These are phyloP conservation scores for Lordiphosa stackelbergi DNA, from an alignment of 1,140 invertebrate species.

Conservation along the genomic window DNA sequence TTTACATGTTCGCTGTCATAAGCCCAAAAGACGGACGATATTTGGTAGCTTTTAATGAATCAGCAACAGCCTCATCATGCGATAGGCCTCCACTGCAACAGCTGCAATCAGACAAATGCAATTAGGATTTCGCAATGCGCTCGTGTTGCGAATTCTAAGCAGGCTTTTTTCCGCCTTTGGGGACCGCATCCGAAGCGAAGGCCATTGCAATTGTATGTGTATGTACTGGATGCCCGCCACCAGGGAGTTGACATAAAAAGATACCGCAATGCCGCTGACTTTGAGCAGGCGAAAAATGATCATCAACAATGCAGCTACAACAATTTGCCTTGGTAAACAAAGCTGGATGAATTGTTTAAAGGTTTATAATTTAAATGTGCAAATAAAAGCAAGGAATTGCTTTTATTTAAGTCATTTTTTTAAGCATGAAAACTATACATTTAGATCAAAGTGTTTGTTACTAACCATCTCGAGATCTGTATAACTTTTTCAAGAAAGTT, in stretches of 20 bases:
- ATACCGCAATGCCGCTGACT: constrained; percentile 28
- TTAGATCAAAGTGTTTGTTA: no score
- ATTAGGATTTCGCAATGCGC: constrained; percentile 66
- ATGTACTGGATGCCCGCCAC: constrained; percentile 19
- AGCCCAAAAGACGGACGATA: constrained; percentile 26
- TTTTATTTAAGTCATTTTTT: no score
- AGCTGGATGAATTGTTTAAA: no score
- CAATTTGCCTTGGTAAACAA: no score
- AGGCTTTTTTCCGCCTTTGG: constrained; percentile 22
- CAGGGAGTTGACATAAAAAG: constrained; percentile 45
- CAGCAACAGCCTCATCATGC: constrained; percentile 34
- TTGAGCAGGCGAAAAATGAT: constrained; percentile 14
- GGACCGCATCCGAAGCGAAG: constrained; percentile 9
- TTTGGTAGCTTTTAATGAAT: constrained; percentile 56
- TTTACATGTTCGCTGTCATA: constrained; percentile 73
- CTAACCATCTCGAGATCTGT: no score
- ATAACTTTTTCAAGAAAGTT: no score
- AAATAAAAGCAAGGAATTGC: no score
- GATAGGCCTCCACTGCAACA: constrained; percentile 12
- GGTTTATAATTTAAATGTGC: no score
- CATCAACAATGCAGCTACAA: constrained; percentile 19
- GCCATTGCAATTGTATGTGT: constrained; percentile 13
- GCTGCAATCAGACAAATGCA: constrained; percentile 69
- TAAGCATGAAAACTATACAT: no score
- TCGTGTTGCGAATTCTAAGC: constrained; percentile 55